Percentiles rank a stretch among this genome's conserved stretches.
Conservation (phyloP, 2,113 vertebrate genomes). For the Hippocampus barbouri region DNA sequence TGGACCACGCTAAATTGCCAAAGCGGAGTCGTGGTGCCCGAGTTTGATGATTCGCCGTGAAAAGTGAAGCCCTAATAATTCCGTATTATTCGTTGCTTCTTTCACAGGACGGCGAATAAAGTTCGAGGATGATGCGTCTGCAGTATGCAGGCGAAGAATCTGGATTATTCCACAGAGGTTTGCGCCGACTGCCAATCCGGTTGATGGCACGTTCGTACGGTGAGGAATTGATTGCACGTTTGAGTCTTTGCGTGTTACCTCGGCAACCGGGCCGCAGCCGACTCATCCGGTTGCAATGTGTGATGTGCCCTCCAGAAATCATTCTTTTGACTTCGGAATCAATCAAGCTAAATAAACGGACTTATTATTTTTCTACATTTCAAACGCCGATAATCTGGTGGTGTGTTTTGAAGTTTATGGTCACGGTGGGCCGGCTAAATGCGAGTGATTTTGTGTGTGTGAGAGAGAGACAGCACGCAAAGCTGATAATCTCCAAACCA, state of each 20-base stretch:
- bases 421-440: constrained; percentile 41
- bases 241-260: not conserved
- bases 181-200: not conserved
- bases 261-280: not conserved
- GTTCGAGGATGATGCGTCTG: not conserved
- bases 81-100: not conserved
- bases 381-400: constrained; percentile 38
- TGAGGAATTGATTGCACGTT: not conserved
- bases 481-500: constrained; percentile 72
- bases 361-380: constrained; percentile 43
- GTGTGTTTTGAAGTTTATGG: constrained; percentile 46
- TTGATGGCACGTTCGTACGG: not conserved
- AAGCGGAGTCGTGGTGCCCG: not conserved
- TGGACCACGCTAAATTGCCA: not conserved
- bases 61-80: not conserved
- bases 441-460: not conserved
- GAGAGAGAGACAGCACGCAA: constrained; percentile 60
- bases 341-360: constrained; percentile 16
- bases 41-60: not conserved
- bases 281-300: not conserved
- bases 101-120: not conserved
- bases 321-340: not conserved
- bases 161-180: not conserved
- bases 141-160: not conserved
- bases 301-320: constrained; percentile 2